These are phyloP conservation scores for Epinotia demarniana DNA, from an alignment of 2,888 invertebrate species.

Conservation along the genomic window DNA sequence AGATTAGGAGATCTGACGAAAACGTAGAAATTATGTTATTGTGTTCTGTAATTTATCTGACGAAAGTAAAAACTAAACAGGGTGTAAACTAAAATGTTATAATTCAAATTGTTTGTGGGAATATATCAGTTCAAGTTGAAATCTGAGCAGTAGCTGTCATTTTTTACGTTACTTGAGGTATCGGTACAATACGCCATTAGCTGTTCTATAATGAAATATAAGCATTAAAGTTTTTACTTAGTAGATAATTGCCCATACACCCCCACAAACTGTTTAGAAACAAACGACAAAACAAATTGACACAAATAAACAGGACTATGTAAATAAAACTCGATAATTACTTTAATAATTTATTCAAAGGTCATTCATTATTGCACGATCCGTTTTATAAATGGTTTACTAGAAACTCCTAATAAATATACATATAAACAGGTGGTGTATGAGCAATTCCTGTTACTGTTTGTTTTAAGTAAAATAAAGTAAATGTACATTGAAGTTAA, in stretches of 20 bases:
- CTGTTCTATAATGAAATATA: conserved; percentile 27
- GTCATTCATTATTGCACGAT: conserved; percentile 74
- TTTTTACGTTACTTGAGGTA: conserved; percentile 24
- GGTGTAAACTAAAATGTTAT: conserved; percentile 34
- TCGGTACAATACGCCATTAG: conserved; percentile 33
- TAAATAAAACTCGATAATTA: conserved; percentile 79
- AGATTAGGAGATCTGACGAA: not conserved
- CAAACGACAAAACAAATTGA: conserved; percentile 70
- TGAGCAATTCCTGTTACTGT: conserved; percentile 74
- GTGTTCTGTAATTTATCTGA: not conserved
- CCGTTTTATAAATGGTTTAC: conserved; percentile 56
- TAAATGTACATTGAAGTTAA: conserved; percentile 7
- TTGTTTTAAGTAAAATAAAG: conserved; percentile 9
- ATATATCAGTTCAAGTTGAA: conserved; percentile 73
- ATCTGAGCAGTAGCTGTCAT: conserved; percentile 41
- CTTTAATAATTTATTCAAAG: conserved; percentile 77
- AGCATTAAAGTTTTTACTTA: conserved; percentile 26
- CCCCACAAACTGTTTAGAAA: conserved; percentile 80
- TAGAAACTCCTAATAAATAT: conserved; percentile 67
- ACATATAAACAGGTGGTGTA: conserved; percentile 79
- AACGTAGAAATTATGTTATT: conserved; percentile 2
- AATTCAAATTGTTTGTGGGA: conserved; percentile 76
- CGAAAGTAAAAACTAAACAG: conserved; percentile 52
- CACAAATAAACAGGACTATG: conserved; percentile 74
- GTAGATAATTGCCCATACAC: conserved; percentile 80